Evolutionary conservation across 2,888 invertebrate species (phyloP), one percentile per base, ranked within the genome.

Genomic region (Dolichopus griseipennis): DNA sequence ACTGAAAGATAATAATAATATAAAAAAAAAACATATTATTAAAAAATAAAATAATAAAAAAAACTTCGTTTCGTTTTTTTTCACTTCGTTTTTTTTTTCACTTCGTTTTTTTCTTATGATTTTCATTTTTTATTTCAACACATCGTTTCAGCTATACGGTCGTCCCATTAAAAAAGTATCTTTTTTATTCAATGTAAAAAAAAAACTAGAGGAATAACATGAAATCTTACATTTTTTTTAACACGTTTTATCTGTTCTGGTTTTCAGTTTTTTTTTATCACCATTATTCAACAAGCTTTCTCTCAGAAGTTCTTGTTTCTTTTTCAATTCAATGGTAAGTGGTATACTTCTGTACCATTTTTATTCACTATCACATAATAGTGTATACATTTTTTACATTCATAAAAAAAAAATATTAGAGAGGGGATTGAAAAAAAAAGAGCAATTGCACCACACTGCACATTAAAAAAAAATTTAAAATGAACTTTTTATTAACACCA

Each of bases 291-390:
- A 52, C 18, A 52, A 52, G 52, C 52, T 6, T 52, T 18, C 52
- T 18, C 52, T 18, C 15, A 18, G 15, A 15, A 52, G 52, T n/a
- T 15, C 52, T 52, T 52, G 6, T 52, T 6, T 12, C n/a, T n/a
- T n/a, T n/a, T n/a, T n/a, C n/a, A n/a, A n/a, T n/a, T 52, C 52
- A 52, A 52, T 52, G 52, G 52, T 15, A 52, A 52, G 52, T 52
- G 15, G 6, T 52, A 18, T 7, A 52, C 52, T 52, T 52, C 2
- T 52, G n/a, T 52, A 15, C n/a, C 52, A 52, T 52, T 52, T n/a
- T 52, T 52, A 52, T 37, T 37, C 37, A 37, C 37, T 2, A 37
- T 12, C 12, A 37, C 37, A 37, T 12, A 37, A 12, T 37, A 37
- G 37, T 5, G 37, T 37, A 37, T 27, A 27, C 27, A 27, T 27